Conservation (phyloP, 2,113 vertebrate species). For the Callipepla californica region DNA sequence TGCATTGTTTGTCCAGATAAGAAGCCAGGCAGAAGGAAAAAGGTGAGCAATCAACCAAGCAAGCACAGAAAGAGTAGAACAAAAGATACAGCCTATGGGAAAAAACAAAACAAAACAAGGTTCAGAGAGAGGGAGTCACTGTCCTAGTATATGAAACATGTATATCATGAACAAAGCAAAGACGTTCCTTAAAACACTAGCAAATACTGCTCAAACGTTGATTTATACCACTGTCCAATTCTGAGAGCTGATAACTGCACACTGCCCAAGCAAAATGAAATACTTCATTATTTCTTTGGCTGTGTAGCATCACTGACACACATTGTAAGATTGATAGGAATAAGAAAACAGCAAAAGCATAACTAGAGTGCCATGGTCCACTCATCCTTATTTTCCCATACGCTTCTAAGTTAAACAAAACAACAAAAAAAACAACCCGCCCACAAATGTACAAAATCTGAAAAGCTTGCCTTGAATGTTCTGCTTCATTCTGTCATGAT, state of each 20-base stretch:
- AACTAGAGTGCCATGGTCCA: background rate
- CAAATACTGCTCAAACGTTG: background rate
- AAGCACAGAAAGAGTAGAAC: background rate
- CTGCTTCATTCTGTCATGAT: background rate
- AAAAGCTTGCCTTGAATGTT: background rate
- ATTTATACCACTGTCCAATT: background rate
- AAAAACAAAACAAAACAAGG: background rate
- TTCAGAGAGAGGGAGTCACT: background rate
- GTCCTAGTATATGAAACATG: background rate
- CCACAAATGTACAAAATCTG: background rate
- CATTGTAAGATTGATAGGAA: accelerated
- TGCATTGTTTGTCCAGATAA: background rate
- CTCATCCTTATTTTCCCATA: background rate
- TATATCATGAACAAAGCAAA: background rate
- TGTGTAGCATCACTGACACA: no score
- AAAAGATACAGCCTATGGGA: background rate
- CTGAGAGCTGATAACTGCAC: background rate
- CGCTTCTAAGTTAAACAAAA: background rate
- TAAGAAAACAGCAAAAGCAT: background rate
- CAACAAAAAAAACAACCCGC: background rate
- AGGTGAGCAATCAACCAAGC: background rate
- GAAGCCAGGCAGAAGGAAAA: background rate
- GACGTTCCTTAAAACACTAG: background rate
- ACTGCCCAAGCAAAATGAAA: background rate
- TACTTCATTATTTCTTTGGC: background rate